These are phyloP conservation scores for Euura lappo DNA, from an alignment of 1,140 invertebrate species.

Conservation along the genomic window DNA sequence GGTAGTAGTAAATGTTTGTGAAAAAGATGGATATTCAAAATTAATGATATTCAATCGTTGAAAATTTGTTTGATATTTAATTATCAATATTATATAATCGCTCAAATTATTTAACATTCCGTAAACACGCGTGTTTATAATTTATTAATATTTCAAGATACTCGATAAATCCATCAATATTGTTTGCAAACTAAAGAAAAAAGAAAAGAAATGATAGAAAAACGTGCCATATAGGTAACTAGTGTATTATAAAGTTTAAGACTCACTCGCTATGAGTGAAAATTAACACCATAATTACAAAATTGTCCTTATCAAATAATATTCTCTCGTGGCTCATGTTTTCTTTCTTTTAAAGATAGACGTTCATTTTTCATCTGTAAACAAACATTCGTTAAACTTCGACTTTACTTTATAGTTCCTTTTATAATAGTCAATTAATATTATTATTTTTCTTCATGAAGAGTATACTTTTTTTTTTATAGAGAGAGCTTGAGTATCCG, in stretches of 20 bases:
- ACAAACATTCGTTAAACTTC: constrained; percentile 26
- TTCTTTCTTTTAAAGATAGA: background rate
- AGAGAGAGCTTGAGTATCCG: too few species aligned
- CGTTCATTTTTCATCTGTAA: background rate
- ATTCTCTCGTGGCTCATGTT: background rate
- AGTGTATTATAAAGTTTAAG: constrained; percentile 1
- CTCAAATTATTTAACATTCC: background rate
- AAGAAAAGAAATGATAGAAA: background rate
- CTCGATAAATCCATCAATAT: background rate
- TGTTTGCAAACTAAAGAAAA: background rate
- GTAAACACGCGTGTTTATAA: background rate
- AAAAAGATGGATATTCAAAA: too few species aligned
- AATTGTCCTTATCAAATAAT: background rate
- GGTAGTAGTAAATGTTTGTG: too few species aligned
- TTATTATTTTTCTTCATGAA: constrained; percentile 12
- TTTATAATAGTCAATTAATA: constrained; percentile 28
- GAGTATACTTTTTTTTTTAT: too few species aligned
- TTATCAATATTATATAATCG: too few species aligned
- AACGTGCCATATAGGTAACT: background rate
- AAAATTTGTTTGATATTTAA: too few species aligned
- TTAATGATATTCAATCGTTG: too few species aligned
- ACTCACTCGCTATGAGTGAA: background rate
- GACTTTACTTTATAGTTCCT: constrained; percentile 31
- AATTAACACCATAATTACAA: background rate
- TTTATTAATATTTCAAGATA: background rate